A percentile compares a stretch with the other conserved stretches of the same genome.
Conservation (phyloP, 2,888 invertebrate species). For the Notodonta dromedarius region DNA sequence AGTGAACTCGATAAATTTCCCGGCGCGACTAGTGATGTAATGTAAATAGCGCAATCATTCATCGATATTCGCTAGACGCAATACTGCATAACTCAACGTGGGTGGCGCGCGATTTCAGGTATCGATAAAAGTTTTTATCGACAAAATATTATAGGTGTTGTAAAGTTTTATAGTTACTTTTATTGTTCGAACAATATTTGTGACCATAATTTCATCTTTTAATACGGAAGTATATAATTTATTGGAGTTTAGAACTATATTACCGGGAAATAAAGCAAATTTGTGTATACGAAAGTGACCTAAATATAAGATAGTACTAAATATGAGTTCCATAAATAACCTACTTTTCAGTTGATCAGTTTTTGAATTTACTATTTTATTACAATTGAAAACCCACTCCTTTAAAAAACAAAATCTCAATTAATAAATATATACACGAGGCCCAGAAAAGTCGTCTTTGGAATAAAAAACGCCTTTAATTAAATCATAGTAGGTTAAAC, state of each 20-base stretch:
- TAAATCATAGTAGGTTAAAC: too few relatives aligned
- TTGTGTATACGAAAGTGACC: too few relatives aligned
- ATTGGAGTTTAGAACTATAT: background rate
- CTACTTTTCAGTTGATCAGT: too few relatives aligned
- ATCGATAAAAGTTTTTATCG: constrained; percentile 33
- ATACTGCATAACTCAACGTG: constrained; percentile 71
- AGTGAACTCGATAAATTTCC: constrained; percentile 39
- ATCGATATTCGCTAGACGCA: constrained; percentile 70
- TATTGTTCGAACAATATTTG: background rate
- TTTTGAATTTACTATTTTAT: too few relatives aligned
- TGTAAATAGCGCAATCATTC: constrained; percentile 75
- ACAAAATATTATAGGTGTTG: constrained; percentile 16
- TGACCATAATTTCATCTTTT: background rate
- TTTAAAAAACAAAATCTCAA: too few relatives aligned
- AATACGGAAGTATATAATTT: background rate
- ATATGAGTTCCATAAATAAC: too few relatives aligned
- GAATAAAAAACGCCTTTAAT: too few relatives aligned
- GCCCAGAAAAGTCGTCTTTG: too few relatives aligned
- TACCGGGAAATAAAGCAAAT: too few relatives aligned
- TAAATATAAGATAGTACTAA: too few relatives aligned
- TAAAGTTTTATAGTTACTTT: constrained; percentile 5
- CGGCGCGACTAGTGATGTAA: constrained; percentile 63
- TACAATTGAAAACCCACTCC: too few relatives aligned
- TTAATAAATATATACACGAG: too few relatives aligned
- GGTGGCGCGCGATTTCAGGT: constrained; percentile 26